Base-by-base conservation (phyloP, 2,888 invertebrate genomes). In the Ennomos quercinarius region DNA sequence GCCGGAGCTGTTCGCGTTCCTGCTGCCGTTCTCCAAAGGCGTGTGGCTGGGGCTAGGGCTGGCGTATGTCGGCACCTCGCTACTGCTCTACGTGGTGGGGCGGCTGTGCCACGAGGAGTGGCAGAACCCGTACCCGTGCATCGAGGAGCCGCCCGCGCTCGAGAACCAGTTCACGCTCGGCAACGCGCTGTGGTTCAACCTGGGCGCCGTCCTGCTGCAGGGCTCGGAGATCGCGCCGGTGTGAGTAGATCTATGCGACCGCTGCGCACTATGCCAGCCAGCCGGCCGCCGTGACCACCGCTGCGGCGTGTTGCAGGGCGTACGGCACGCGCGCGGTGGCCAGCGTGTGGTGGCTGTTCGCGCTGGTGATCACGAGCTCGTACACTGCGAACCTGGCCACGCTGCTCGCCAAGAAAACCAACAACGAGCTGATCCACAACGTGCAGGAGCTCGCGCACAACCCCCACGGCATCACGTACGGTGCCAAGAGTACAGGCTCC, bases 361-460 rank as follows among this genome's bases (percentile, higher is more conserved):
- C 97, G 27, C 91, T 98, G 65, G 97, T 98, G 76, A 96, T 97
- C 93, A 95, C 96, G 27, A 95, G 95, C 62, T 97, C 97, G 6
- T 98, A 98, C 86, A 98, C 98, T 0, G 98, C 98, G 54, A 98
- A 98, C 92, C 93, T 98, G 76, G 98, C 98, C 42, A 97, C 98
- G 53, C 97, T 97, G 83, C 93, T 98, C 35, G 97, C 98, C 0
- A 95, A 96, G 54, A 97, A 97, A 83, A 94, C 94, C 0, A 84
- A 94, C 43, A 93, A 91, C n/a, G 94, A 94, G 36, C 93, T 95
- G 8, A 95, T 97, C 71, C 93, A 95, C 71, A 95, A 95, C 81
- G 97, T 97, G 9, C 95, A 96, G 57, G 98, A 98, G 73, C 93
- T 99, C 45, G 96, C 96, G 0, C 93, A 95, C 68, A 95, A 95